Percentiles rank a stretch among this genome's conserved stretches.
phyloP scores from a whole-genome alignment of 1,140 invertebrate species.

The Armadillidium nasatum region DNA sequence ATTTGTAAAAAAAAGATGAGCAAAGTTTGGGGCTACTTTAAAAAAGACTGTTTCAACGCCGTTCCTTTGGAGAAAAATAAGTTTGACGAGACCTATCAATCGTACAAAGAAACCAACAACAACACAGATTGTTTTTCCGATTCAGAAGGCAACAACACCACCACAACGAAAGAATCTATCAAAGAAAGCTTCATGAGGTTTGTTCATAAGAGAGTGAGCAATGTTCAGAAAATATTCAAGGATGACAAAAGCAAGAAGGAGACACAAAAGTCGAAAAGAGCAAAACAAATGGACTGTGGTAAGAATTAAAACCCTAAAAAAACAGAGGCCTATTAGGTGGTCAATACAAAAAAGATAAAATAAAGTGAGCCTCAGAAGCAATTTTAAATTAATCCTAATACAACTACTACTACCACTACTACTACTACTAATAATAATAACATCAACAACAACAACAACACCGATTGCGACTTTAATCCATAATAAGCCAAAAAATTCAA shows the following conservation, averaged over 20 bases:
- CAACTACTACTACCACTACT: not conserved
- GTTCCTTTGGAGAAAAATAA: too few species aligned
- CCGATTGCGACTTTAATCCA: not conserved
- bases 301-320: not conserved
- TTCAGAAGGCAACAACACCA: too few species aligned
- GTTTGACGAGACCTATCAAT: too few species aligned
- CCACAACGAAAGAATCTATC: too few species aligned
- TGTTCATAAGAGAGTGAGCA: not conserved
- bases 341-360: not conserved
- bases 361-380: not conserved
- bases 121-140: too few species aligned
- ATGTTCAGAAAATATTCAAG: not conserved
- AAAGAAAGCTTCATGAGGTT: not conserved
- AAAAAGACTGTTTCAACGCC: not conserved
- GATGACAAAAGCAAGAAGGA: not conserved
- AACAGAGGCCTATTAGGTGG: too few species aligned
- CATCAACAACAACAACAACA: not conserved
- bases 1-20: not conserved
- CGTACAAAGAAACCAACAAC: too few species aligned
- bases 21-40: slow-evolving; percentile 4
- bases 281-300: not conserved
- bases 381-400: not conserved
- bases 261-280: not conserved
- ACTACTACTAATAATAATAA: not conserved
- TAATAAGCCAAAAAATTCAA: not conserved